phyloP scores from a whole-genome alignment of 2,888 invertebrate genomes.

The Aleiodes testaceus region DNA sequence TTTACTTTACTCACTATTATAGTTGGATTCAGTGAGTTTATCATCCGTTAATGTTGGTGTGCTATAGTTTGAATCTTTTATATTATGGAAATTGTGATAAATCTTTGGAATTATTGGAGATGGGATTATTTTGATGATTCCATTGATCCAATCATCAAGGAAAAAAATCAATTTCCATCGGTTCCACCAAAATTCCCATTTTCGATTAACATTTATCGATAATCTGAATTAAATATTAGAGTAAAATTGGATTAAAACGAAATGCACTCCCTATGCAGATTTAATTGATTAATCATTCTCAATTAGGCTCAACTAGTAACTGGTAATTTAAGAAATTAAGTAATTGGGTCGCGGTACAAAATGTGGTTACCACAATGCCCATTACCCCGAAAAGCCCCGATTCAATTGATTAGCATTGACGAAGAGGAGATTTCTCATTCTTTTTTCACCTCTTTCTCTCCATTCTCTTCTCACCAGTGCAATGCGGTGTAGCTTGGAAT shows the following conservation, averaged over 20 bases:
- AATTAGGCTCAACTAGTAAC: conserved; percentile 6
- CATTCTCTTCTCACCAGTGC: conserved; percentile 33
- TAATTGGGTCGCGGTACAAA: conserved; percentile 15
- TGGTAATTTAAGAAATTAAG: conserved; percentile 22
- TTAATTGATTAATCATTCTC: conserved; percentile 8
- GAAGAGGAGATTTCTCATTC: neutral
- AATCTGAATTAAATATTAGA: neutral
- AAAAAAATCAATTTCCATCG: too few relatives aligned
- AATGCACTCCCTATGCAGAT: neutral
- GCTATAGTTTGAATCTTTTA: too few relatives aligned
- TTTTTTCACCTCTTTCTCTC: conserved; percentile 24
- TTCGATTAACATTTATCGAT: neutral
- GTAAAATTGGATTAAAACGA: neutral
- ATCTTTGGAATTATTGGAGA: too few relatives aligned
- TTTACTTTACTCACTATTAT: conserved; percentile 25
- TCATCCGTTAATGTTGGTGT: neutral
- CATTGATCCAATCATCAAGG: too few relatives aligned
- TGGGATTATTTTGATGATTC: too few relatives aligned
- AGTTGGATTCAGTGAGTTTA: conserved; percentile 20
- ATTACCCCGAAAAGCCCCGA: conserved; percentile 3
- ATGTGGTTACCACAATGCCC: conserved; percentile 15
- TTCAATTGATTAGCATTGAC: conserved; percentile 26
- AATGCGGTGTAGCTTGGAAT: conserved; percentile 37
- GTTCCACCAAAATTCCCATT: too few relatives aligned
- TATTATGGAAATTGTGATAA: too few relatives aligned